These are phyloP conservation scores for Sinotaia quadrata DNA, from an alignment of 2,888 invertebrate species.

Conservation along the genomic window DNA sequence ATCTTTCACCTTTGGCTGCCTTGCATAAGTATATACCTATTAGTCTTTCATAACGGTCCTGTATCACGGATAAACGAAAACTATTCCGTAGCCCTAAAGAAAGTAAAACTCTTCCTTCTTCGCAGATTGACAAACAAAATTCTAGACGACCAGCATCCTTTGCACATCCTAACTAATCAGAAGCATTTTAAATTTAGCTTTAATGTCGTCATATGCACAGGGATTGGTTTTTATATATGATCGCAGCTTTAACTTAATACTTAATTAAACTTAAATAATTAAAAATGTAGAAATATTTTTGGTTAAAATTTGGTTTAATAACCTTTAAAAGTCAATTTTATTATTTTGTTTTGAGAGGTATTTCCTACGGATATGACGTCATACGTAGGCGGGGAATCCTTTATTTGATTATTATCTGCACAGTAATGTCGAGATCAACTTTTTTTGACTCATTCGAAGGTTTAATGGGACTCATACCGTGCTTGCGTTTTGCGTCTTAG, in stretches of 20 bases:
- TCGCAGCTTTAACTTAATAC: not conserved
- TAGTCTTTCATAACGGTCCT: too few species aligned
- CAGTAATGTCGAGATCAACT: slow-evolving; percentile 18
- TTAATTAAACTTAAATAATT: not conserved
- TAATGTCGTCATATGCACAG: not conserved
- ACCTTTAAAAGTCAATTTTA: not conserved
- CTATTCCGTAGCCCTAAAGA: too few species aligned
- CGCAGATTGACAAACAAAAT: too few species aligned
- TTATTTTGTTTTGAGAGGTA: slow-evolving; percentile 24
- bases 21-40: too few species aligned
- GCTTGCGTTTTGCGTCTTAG: not conserved
- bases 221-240: too few species aligned
- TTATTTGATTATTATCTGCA: slow-evolving; percentile 42
- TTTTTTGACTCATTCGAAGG: slow-evolving; percentile 17
- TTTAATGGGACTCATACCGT: not conserved
- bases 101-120: too few species aligned
- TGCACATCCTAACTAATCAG: too few species aligned
- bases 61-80: too few species aligned
- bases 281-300: not conserved
- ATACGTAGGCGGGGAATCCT: slow-evolving; percentile 62
- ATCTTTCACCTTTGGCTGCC: too few species aligned
- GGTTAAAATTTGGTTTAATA: not conserved
- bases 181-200: not conserved
- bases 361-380: slow-evolving; percentile 57
- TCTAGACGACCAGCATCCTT: too few species aligned